phyloP scores from a whole-genome alignment of 1,140 invertebrate genomes.

The Magallana gigas region DNA sequence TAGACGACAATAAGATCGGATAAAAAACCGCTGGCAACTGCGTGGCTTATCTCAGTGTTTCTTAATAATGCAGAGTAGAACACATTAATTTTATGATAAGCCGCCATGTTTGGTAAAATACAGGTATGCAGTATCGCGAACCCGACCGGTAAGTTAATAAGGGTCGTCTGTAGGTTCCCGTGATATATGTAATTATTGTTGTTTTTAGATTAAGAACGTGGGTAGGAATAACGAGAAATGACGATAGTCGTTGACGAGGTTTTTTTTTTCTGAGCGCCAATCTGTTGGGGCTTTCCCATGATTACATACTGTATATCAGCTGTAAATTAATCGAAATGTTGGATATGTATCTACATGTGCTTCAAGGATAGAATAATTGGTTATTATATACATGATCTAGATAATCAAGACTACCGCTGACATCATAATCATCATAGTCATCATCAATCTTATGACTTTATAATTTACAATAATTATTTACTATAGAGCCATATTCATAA shows the following conservation, averaged over 20 bases:
- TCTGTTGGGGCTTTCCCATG: background rate
- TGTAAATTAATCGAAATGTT: no score
- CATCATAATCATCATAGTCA: no score
- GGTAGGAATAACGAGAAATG: constrained; percentile 19
- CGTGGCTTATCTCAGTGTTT: constrained; percentile 12
- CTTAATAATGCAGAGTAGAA: constrained; percentile 19
- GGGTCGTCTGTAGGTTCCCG: background rate
- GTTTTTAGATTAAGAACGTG: constrained; percentile 31
- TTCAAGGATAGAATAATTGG: background rate
- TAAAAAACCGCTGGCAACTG: background rate
- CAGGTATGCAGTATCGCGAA: constrained; percentile 34
- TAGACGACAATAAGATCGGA: background rate
- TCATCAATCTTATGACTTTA: no score
- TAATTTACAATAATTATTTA: no score
- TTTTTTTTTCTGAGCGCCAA: background rate
- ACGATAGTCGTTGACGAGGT: background rate
- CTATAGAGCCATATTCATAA: no score
- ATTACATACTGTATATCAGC: background rate
- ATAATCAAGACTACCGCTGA: no score
- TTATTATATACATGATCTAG: no score
- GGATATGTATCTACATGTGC: background rate
- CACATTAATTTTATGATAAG: constrained; percentile 24
- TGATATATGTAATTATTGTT: constrained; percentile 37
- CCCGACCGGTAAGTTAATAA: constrained; percentile 30
- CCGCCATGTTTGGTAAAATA: constrained; percentile 20